Evolutionary conservation across 2,797 vertebrate genomes (phyloP).

Genomic region (Phoeniculus purpureus): DNA sequence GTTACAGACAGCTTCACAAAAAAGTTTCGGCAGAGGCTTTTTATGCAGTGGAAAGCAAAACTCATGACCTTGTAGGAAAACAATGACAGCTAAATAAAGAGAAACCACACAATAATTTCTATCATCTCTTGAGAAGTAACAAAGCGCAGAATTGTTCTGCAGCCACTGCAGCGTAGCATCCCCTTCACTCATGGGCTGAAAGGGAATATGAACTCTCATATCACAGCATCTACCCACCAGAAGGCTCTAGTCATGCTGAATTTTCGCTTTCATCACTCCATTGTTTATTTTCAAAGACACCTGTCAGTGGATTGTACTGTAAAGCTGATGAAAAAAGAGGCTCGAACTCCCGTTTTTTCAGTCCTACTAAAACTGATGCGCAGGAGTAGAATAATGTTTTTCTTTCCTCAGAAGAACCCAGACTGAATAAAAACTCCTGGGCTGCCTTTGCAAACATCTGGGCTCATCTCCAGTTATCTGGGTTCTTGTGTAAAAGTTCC

Average conservation of each 20-base stretch:
- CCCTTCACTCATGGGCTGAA: background rate
- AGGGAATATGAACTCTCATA: background rate
- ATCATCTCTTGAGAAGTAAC: background rate
- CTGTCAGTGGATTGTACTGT: background rate
- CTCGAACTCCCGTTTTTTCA: background rate
- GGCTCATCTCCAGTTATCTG: background rate
- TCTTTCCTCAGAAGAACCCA: background rate
- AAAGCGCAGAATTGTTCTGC: background rate
- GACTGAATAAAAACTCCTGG: background rate
- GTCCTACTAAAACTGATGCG: background rate
- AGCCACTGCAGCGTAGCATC: background rate
- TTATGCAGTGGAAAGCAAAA: background rate
- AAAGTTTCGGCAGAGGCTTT: background rate
- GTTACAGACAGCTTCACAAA: background rate
- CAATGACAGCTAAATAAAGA: background rate
- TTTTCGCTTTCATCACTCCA: background rate
- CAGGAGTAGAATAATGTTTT: background rate
- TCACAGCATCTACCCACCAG: background rate
- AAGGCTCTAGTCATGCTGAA: background rate
- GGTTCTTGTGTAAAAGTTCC: background rate
- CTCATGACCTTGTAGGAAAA: background rate
- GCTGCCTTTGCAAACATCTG: background rate
- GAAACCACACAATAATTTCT: background rate
- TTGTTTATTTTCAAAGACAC: slow-evolving; percentile 3
- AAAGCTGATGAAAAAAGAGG: background rate